Evolutionary conservation across 2,113 vertebrate species (phyloP).

Genomic region (Leucosticte australis): DNA sequence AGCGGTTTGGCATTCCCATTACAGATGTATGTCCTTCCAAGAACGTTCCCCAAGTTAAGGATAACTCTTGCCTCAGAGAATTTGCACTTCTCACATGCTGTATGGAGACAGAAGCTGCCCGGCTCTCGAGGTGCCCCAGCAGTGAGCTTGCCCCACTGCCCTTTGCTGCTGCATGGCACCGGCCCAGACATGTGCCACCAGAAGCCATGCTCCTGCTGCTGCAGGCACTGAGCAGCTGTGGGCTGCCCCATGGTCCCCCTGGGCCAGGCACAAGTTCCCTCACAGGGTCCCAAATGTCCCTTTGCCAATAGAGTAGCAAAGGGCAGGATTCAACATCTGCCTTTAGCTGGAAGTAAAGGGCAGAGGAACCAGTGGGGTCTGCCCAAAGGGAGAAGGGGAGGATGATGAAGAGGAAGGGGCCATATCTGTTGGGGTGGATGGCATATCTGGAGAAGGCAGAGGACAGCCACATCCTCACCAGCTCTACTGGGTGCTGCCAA

Average conservation of each 20-base stretch:
- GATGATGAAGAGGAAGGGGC: not conserved
- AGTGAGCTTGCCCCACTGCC: not conserved
- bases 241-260: not conserved
- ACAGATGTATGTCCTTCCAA: fast-evolving
- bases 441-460: not conserved
- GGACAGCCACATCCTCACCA: not conserved
- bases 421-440: not conserved
- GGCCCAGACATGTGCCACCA: not conserved
- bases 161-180: not conserved
- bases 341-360: not conserved
- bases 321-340: not conserved
- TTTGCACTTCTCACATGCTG: not conserved
- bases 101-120: not conserved
- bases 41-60: not conserved
- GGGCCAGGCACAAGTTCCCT: fast-evolving
- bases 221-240: not conserved
- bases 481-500: not conserved
- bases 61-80: not conserved
- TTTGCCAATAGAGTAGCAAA: not conserved
- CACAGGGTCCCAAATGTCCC: fast-evolving
- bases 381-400: not conserved
- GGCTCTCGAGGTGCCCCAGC: not conserved
- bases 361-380: not conserved
- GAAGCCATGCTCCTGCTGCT: not conserved
- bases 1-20: not conserved